Evolutionary conservation across 92 coral and sea anemone species (phyloP).

Genomic region (Bergia puertoricense): DNA sequence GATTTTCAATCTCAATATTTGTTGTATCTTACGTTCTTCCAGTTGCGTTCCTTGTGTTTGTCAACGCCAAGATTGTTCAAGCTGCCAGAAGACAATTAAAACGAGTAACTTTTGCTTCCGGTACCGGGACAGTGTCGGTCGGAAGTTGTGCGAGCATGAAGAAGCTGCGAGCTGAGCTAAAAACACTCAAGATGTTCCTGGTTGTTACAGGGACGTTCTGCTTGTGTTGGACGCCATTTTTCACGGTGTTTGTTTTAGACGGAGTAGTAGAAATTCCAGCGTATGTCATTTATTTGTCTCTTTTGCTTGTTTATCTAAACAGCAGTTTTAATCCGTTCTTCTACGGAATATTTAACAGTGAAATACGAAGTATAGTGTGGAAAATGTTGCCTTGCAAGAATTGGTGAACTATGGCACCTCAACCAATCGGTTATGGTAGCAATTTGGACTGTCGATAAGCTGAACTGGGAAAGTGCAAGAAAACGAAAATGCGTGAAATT

Average conservation of each 20-base stretch:
- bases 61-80: conserved; percentile 9
- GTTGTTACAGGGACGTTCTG: conserved; percentile 12
- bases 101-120: background rate
- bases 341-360: conserved; percentile 3
- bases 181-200: conserved; percentile 9
- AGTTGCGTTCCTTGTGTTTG: conserved; percentile 10
- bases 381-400: background rate
- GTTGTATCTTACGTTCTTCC: background rate
- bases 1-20: background rate
- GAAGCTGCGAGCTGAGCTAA: background rate
- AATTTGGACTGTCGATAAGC: no score
- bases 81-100: conserved; percentile 6
- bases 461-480: no score
- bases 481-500: no score
- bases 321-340: conserved; percentile 11
- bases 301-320: conserved; percentile 17
- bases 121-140: background rate
- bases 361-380: background rate
- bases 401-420: background rate
- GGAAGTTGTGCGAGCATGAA: background rate
- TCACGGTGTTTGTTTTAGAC: background rate
- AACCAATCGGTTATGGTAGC: no score
- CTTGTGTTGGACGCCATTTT: conserved; percentile 17
- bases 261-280: conserved; percentile 1
- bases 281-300: background rate